Evolutionary conservation across 2,113 vertebrate species (phyloP).

Genomic region (Hydropotes inermis): DNA sequence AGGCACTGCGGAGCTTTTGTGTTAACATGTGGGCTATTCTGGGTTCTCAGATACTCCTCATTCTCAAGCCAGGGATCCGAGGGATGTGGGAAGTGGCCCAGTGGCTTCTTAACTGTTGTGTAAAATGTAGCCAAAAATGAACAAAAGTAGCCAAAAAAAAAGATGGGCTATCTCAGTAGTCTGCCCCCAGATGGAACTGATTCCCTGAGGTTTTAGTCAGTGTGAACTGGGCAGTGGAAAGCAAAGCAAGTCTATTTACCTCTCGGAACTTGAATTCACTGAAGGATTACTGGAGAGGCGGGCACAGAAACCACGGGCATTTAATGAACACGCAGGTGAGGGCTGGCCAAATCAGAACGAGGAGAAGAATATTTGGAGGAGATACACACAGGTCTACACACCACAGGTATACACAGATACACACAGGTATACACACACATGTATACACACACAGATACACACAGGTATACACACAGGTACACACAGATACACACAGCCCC

Average conservation of each 20-base stretch:
- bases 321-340: background rate
- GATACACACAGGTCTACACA: background rate
- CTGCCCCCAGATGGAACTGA: background rate
- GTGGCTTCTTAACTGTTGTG: background rate
- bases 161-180: accelerated
- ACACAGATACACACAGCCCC: background rate
- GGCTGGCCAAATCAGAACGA: too few relatives aligned
- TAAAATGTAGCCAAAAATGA: background rate
- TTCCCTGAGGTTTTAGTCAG: background rate
- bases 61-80: background rate
- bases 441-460: too few relatives aligned
- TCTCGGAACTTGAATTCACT: background rate
- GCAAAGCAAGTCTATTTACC: background rate
- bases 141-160: background rate
- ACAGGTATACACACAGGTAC: too few relatives aligned
- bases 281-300: background rate
- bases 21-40: background rate
- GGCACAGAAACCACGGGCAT: background rate
- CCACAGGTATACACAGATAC: too few relatives aligned
- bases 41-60: background rate
- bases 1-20: accelerated
- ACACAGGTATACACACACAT: too few relatives aligned
- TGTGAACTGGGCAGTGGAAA: too few relatives aligned
- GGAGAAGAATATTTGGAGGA: background rate
- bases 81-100: background rate